Percentiles rank a stretch among this genome's conserved stretches.
Conservation (phyloP, 2,113 vertebrate genomes). For the Haemorhous mexicanus region DNA sequence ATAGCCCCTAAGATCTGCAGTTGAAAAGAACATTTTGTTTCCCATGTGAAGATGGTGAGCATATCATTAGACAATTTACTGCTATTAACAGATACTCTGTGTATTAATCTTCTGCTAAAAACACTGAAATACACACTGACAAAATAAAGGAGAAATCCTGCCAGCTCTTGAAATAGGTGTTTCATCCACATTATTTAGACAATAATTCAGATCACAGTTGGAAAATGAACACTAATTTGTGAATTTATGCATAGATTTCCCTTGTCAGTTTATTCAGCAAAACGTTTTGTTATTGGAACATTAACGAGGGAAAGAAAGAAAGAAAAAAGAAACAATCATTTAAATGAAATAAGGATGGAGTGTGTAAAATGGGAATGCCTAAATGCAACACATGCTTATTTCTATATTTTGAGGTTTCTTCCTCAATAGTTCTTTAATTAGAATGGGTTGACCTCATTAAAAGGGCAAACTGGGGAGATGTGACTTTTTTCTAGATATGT, state of each 20-base stretch:
- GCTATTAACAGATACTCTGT: not conserved
- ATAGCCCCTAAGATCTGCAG: not conserved
- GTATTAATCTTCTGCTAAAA: slow-evolving; percentile 24
- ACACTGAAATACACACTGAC: not conserved
- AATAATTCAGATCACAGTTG: not conserved
- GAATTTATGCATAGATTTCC: not conserved
- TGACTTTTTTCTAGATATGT: not conserved
- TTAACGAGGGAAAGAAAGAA: not conserved
- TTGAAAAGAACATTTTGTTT: not conserved
- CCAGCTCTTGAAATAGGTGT: not conserved
- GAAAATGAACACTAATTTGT: not conserved
- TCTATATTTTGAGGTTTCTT: not conserved
- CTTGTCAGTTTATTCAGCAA: not conserved
- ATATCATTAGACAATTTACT: not conserved
- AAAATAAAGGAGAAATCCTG: not conserved
- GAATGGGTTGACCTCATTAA: not conserved
- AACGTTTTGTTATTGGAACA: not conserved
- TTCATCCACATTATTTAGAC: not conserved
- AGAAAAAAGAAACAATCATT: not conserved
- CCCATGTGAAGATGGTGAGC: not conserved
- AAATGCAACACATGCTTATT: not conserved
- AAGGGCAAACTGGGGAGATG: not conserved
- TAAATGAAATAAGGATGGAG: not conserved
- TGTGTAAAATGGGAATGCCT: not conserved
- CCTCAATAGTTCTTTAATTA: not conserved